Evolutionary conservation across 2,888 invertebrate genomes (phyloP).

Genomic region (Caenorhabditis sp.): DNA sequence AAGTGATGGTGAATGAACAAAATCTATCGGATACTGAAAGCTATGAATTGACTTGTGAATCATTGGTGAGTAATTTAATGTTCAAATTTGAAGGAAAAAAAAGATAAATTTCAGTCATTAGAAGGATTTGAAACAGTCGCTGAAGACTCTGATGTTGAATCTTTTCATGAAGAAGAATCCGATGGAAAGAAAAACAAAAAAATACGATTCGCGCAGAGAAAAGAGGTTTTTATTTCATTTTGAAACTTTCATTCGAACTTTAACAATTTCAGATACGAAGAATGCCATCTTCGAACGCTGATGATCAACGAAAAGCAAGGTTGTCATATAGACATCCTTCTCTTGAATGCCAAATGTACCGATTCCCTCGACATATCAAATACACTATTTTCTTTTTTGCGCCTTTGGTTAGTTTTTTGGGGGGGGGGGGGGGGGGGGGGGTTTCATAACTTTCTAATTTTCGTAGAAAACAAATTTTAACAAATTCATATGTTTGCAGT

Average conservation of each 20-base stretch:
- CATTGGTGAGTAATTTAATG: conserved; percentile 32
- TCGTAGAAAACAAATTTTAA: background rate
- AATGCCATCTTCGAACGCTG: conserved; percentile 76
- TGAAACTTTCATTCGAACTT: background rate
- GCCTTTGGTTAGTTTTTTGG: conserved; percentile 55
- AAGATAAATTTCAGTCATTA: conserved; percentile 23
- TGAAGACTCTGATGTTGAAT: conserved; percentile 46
- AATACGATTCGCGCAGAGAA: conserved; percentile 43
- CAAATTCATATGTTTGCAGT: conserved; percentile 77
- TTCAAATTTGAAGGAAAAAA: background rate
- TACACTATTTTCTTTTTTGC: conserved; percentile 63
- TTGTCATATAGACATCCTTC: conserved; percentile 80
- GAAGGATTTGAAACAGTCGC: conserved; percentile 53
- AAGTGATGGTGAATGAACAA: conserved; percentile 32
- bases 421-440: too few relatives aligned
- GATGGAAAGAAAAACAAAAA: conserved; percentile 12
- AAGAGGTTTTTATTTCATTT: too few relatives aligned
- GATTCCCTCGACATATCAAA: conserved; percentile 43
- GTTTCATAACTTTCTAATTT: too few relatives aligned
- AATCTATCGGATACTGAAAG: conserved; percentile 21
- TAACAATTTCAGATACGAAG: conserved; percentile 71
- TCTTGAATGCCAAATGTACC: conserved; percentile 29
- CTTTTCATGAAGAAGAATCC: conserved; percentile 25
- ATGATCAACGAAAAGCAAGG: conserved; percentile 88
- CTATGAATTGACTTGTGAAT: conserved; percentile 30